These are phyloP conservation scores for Eidolon helvum DNA, from an alignment of 2,113 vertebrate genomes.

Conservation along the genomic window DNA sequence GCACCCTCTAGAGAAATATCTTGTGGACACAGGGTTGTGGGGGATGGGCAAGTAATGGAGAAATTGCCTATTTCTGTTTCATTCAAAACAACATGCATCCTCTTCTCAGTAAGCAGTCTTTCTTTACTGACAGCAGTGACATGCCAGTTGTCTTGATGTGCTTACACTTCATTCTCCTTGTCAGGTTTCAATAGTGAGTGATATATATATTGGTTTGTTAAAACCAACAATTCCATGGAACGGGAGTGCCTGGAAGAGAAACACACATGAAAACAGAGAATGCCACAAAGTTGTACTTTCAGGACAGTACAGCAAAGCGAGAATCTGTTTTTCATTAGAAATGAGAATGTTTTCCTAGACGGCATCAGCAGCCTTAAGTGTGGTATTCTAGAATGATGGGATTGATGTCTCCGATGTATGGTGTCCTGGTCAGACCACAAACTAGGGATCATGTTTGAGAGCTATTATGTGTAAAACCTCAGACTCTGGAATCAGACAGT, in stretches of 20 bases:
- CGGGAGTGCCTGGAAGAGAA: constrained; percentile 4
- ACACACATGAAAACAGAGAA: constrained; percentile 44
- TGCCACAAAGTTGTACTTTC: constrained; percentile 35
- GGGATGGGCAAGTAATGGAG: background rate
- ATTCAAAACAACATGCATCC: background rate
- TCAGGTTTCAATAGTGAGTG: background rate
- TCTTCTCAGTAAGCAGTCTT: background rate
- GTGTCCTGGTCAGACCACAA: constrained; percentile 54
- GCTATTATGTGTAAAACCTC: constrained; percentile 40
- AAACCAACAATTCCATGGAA: constrained; percentile 21
- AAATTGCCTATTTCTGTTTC: constrained; percentile 12
- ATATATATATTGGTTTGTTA: background rate
- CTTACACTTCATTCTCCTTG: background rate
- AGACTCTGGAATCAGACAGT: constrained; percentile 20
- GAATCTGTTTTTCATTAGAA: constrained; percentile 65
- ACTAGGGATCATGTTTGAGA: constrained; percentile 16
- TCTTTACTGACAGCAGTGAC: background rate
- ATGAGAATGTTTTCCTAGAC: constrained; percentile 64
- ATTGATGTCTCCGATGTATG: background rate
- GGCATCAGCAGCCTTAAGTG: constrained; percentile 31
- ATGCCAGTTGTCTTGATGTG: background rate
- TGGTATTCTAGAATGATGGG: background rate
- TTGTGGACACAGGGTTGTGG: background rate
- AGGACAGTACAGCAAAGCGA: constrained; percentile 13
- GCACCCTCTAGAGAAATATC: background rate